phyloP scores from a whole-genome alignment of 2,113 vertebrate species.

The Pomatorhinus ruficollis region DNA sequence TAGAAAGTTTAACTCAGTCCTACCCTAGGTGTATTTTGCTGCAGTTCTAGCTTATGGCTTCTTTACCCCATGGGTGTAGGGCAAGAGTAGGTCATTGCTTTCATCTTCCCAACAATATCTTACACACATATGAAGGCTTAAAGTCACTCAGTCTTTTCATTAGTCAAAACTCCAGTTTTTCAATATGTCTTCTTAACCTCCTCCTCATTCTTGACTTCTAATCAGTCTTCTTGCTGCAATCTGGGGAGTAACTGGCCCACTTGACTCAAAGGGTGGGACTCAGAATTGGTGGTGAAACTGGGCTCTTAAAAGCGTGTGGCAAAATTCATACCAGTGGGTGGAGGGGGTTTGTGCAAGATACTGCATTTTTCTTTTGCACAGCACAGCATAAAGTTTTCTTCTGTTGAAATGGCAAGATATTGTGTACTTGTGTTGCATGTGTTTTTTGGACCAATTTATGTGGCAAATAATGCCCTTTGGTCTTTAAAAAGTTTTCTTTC shows the following conservation, averaged over 20 bases:
- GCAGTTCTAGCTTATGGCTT: neutral
- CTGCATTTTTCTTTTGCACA: neutral
- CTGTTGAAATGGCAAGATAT: neutral
- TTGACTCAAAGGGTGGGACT: neutral
- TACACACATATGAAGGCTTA: neutral
- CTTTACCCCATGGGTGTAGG: neutral
- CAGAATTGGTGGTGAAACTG: neutral
- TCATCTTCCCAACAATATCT: neutral
- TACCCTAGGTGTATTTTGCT: neutral
- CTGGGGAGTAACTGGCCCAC: neutral
- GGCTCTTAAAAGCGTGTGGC: neutral
- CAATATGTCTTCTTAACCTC: neutral
- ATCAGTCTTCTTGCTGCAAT: neutral
- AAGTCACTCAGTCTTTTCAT: neutral
- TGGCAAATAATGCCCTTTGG: neutral
- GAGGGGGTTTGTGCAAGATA: accelerated
- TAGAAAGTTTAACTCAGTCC: neutral
- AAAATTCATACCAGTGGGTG: neutral
- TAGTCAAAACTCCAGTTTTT: neutral
- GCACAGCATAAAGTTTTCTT: neutral
- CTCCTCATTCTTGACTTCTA: neutral
- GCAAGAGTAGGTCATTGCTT: neutral
- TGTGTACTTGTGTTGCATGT: neutral
- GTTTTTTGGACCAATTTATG: neutral
- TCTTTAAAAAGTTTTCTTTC: neutral